These are phyloP conservation scores for Drosophila macrospina DNA, from an alignment of 2,888 invertebrate genomes.

Conservation along the genomic window DNA sequence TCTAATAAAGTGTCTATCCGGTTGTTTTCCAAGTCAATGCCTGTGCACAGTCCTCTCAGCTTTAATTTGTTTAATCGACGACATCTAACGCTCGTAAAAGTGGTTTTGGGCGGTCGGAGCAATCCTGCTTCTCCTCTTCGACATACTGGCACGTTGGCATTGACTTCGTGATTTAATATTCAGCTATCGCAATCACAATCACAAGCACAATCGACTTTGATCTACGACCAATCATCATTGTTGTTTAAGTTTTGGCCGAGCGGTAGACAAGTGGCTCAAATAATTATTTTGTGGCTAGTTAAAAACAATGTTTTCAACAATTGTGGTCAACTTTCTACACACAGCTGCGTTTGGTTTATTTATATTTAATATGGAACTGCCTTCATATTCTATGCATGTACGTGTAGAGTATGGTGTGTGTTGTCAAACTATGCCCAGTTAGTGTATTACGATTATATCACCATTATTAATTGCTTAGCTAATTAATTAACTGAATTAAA, in stretches of 20 bases:
- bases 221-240: constrained; percentile 54
- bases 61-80: constrained; percentile 61
- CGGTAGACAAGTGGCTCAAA: constrained; percentile 30
- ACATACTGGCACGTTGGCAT: constrained; percentile 51
- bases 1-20: constrained; percentile 58
- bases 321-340: constrained; percentile 58
- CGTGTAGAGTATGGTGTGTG: background rate
- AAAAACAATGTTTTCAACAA: constrained; percentile 54
- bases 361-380: background rate
- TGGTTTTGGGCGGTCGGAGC: constrained; percentile 45
- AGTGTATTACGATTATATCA: constrained; percentile 50
- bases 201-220: constrained; percentile 44
- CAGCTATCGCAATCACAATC: constrained; percentile 42
- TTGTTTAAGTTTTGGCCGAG: constrained; percentile 37
- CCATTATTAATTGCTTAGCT: constrained; percentile 15
- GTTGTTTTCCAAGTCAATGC: constrained; percentile 25
- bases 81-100: constrained; percentile 61
- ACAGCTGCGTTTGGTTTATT: constrained; percentile 28
- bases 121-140: constrained; percentile 29
- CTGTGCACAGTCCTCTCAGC: constrained; percentile 34
- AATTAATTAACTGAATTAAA: constrained; percentile 45
- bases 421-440: background rate
- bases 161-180: constrained; percentile 51
- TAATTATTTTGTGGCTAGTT: constrained; percentile 41
- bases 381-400: constrained; percentile 8